phyloP scores from a whole-genome alignment of 2,113 vertebrate species.

The Tragelaphus buxtoni region DNA sequence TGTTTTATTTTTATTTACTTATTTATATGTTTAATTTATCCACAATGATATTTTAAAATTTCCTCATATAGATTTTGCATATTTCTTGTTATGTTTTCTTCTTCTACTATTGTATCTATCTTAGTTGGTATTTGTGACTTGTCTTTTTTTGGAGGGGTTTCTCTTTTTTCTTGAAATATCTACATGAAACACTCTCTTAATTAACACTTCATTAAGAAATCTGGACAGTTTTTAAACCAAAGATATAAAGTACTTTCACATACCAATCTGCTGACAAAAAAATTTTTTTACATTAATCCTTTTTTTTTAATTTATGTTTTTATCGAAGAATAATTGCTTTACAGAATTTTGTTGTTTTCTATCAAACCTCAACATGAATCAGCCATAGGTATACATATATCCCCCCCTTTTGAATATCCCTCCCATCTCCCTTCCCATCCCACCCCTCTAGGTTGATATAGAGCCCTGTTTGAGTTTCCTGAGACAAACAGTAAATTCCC shows the following conservation, averaged over 20 bases:
- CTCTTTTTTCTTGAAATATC: background rate
- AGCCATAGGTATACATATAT: background rate
- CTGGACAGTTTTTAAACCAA: background rate
- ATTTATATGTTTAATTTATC: too few relatives aligned
- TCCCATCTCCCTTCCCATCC: background rate
- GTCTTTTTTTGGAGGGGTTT: background rate
- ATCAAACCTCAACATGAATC: background rate
- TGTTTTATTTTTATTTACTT: too few relatives aligned
- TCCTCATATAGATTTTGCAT: too few relatives aligned
- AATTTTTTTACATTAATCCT: background rate
- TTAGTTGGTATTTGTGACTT: too few relatives aligned
- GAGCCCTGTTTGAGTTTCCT: background rate
- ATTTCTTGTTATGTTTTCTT: too few relatives aligned
- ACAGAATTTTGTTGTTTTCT: background rate
- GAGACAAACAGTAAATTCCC: background rate
- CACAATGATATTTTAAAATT: too few relatives aligned
- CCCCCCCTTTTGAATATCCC: background rate
- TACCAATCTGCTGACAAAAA: background rate
- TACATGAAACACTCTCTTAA: background rate
- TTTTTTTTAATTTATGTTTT: background rate
- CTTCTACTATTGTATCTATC: too few relatives aligned
- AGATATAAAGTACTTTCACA: background rate
- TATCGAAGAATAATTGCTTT: background rate
- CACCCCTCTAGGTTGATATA: background rate
- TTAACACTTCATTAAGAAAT: conserved; percentile 7